phyloP scores from a whole-genome alignment of 2,888 invertebrate genomes.

The Megamerina dolium region DNA sequence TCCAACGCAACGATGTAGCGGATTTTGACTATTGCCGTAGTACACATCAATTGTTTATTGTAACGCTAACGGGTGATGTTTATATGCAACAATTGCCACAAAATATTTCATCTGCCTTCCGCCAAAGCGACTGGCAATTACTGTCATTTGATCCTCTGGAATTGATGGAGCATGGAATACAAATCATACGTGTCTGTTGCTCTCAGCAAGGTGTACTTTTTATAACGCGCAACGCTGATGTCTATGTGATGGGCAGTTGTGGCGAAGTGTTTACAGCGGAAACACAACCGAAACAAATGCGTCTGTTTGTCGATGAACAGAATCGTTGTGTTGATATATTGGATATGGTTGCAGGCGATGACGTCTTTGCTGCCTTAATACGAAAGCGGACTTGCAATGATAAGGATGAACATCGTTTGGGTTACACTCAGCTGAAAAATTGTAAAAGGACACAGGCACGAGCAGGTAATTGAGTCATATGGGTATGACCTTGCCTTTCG shows the following conservation, averaged over 20 bases:
- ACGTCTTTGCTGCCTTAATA: slow-evolving; percentile 71
- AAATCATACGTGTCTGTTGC: slow-evolving; percentile 38
- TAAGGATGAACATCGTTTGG: not conserved
- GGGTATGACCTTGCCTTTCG: too few relatives aligned
- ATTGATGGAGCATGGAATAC: slow-evolving; percentile 38
- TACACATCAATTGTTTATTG: slow-evolving; percentile 29
- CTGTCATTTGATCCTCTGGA: slow-evolving; percentile 43
- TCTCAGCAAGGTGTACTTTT: slow-evolving; percentile 45
- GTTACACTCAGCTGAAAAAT: not conserved
- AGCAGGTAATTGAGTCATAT: too few relatives aligned
- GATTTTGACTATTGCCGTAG: slow-evolving; percentile 35
- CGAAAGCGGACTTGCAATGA: slow-evolving; percentile 33
- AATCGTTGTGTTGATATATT: too few relatives aligned
- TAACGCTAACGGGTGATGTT: slow-evolving; percentile 23
- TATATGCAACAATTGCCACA: slow-evolving; percentile 17
- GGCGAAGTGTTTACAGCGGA: slow-evolving; percentile 45
- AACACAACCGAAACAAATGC: slow-evolving; percentile 37
- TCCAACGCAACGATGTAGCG: slow-evolving; percentile 26
- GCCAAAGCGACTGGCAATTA: slow-evolving; percentile 32
- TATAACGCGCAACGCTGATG: slow-evolving; percentile 33
- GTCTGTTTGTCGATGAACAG: slow-evolving; percentile 44
- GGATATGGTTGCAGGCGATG: slow-evolving; percentile 66
- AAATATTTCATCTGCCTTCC: not conserved
- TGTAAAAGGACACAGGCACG: not conserved
- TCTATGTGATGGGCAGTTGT: slow-evolving; percentile 45